phyloP scores from a whole-genome alignment of 2,888 invertebrate genomes.

The Drosophila kuntzei region DNA sequence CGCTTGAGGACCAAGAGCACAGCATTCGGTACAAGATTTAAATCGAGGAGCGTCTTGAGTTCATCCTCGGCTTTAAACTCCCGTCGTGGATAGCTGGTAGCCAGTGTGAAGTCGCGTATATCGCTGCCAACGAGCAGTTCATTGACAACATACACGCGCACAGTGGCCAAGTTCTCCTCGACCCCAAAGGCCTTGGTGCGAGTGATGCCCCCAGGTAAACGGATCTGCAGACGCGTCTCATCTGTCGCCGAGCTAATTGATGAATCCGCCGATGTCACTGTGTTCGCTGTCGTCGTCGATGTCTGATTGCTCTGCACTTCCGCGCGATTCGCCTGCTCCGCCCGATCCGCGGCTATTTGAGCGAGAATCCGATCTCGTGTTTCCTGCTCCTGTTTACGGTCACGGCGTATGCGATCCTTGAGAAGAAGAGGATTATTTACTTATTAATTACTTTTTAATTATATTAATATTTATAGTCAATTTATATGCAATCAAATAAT shows the following conservation, averaged over 20 bases:
- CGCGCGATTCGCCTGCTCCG: slow-evolving; percentile 88
- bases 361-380: slow-evolving; percentile 94
- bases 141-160: slow-evolving; percentile 91
- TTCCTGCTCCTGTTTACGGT: slow-evolving; percentile 94
- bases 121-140: slow-evolving; percentile 53
- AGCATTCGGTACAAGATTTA: slow-evolving; percentile 91
- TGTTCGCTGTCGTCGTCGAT: slow-evolving; percentile 79
- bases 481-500: too few relatives aligned
- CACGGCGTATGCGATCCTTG: slow-evolving; percentile 90
- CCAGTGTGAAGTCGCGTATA: slow-evolving; percentile 89
- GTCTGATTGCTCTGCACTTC: slow-evolving; percentile 33
- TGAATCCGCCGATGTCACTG: slow-evolving; percentile 10
- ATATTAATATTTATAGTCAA: too few relatives aligned
- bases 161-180: slow-evolving; percentile 95
- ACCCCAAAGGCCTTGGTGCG: slow-evolving; percentile 92
- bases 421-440: not conserved
- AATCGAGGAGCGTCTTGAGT: slow-evolving; percentile 92
- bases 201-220: slow-evolving; percentile 91
- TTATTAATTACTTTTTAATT: too few relatives aligned
- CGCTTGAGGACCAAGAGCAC: slow-evolving; percentile 58
- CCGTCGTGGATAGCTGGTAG: slow-evolving; percentile 96
- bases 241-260: slow-evolving; percentile 35
- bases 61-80: slow-evolving; percentile 95
- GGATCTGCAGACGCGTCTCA: slow-evolving; percentile 91
- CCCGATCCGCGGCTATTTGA: slow-evolving; percentile 96